phyloP scores from a whole-genome alignment of 2,797 vertebrate species.

The Coluber constrictor region DNA sequence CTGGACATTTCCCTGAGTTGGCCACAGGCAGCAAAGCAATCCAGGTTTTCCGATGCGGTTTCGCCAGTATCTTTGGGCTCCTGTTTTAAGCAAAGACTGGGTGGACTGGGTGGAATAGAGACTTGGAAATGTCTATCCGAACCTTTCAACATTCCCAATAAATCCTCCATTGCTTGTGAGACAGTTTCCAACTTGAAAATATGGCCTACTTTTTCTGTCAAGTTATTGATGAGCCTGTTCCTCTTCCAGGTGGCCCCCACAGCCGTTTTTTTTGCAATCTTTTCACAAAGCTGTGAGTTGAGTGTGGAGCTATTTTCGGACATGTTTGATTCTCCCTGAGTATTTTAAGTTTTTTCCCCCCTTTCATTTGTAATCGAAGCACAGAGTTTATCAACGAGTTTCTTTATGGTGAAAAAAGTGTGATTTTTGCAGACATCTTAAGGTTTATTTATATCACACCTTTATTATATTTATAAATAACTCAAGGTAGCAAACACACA shows the following conservation, averaged over 20 bases:
- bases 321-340: background rate
- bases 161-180: slow-evolving; percentile 14
- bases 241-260: background rate
- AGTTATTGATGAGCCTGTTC: no score
- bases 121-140: background rate
- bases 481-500: background rate
- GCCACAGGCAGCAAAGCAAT: background rate
- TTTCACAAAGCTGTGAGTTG: background rate
- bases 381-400: no score
- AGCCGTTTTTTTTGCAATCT: background rate
- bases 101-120: accelerated
- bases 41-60: accelerated
- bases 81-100: background rate
- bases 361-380: background rate
- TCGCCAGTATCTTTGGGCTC: background rate
- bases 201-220: background rate
- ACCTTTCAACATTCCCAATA: slow-evolving; percentile 49
- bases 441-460: background rate
- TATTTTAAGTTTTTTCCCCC: background rate
- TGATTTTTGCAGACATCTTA: background rate
- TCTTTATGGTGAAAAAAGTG: background rate
- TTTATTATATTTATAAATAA: background rate
- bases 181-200: background rate
- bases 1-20: background rate
- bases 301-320: background rate